Evolutionary conservation across 1,140 invertebrate species (phyloP).

Genomic region (Drosophila subpulchrella): DNA sequence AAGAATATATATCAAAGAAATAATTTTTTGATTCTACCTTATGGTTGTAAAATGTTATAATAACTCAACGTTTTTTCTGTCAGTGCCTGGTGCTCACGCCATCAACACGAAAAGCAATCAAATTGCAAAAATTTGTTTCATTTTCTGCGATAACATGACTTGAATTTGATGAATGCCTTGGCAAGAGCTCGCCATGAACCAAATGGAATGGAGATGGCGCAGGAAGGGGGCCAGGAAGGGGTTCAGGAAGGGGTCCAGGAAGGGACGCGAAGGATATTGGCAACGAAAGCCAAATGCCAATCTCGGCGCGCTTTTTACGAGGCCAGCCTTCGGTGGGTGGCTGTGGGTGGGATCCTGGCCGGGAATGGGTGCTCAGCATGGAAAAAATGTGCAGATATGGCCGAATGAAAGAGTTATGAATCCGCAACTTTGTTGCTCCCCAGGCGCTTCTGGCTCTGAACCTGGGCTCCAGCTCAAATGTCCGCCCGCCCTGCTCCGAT

Average conservation of each 20-base stretch:
- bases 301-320: constrained; percentile 76
- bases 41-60: too few relatives aligned
- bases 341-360: background rate
- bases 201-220: constrained; percentile 5
- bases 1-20: too few relatives aligned
- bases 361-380: constrained; percentile 2
- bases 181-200: constrained; percentile 51
- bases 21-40: too few relatives aligned
- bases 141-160: constrained; percentile 83
- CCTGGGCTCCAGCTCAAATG: constrained; percentile 25
- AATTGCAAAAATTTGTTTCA: constrained; percentile 83
- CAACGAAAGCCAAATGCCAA: constrained; percentile 80
- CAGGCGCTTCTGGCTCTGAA: constrained; percentile 45
- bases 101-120: constrained; percentile 82
- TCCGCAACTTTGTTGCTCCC: constrained; percentile 76
- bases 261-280: constrained; percentile 68
- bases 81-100: constrained; percentile 39
- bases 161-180: constrained; percentile 82
- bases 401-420: constrained; percentile 83
- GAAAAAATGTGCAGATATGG: constrained; percentile 78
- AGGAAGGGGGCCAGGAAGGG: background rate
- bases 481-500: constrained; percentile 39
- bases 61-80: background rate
- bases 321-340: constrained; percentile 18
- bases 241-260: background rate